Base-by-base conservation (phyloP, 1,140 invertebrate genomes). In the Drosophila nikananu region DNA sequence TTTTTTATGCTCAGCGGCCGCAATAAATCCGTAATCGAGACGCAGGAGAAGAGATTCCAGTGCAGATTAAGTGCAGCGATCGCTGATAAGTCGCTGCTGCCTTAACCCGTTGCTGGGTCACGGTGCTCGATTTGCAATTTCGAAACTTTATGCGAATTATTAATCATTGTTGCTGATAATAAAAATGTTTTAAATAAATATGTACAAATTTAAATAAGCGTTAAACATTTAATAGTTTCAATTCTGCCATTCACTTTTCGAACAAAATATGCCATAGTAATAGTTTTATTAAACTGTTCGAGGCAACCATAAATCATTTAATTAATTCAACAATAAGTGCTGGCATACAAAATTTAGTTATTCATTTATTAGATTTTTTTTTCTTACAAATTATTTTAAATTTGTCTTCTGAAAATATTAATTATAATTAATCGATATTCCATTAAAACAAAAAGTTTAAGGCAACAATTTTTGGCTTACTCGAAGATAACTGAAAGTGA, bases 1-100 rank as follows among this genome's bases (percentile, higher is more conserved):
- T 32, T 41, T 55, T 35, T 58, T 32, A 58, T 57, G 74, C 73
- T 55, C n/a, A 39, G 44, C 39, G 15, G 37, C n/a, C 35, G 62
- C n/a, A 19, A 49, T 54, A 49, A 77, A 78, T 62, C 42, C 57
- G 58, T 46, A 77, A 78, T 70, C 64, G 64, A 62, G 57, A 77
- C 57, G 37, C 58, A 52, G 51, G 58, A n/a, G 27, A 68, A 41
- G 4, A 30, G 44, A 30, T 55, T 70, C n/a, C 58, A 78, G 46
- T 78, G 55, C 41, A 76, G 23, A 57, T 57, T 57, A 57, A 57
- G 35, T 39, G 35, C 35, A 57, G 30, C 51, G 41, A 57, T 57
- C 35, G 52, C 30, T 32, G 71, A 42, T 55, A 49, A 55, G 61
- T 57, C 27, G 41, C 27, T 13, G 49, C 23, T 32, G 32, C 25